A percentile compares a stretch with the other conserved stretches of the same genome.
phyloP scores from a whole-genome alignment of 2,113 vertebrate species.

The Charadrius vociferus region DNA sequence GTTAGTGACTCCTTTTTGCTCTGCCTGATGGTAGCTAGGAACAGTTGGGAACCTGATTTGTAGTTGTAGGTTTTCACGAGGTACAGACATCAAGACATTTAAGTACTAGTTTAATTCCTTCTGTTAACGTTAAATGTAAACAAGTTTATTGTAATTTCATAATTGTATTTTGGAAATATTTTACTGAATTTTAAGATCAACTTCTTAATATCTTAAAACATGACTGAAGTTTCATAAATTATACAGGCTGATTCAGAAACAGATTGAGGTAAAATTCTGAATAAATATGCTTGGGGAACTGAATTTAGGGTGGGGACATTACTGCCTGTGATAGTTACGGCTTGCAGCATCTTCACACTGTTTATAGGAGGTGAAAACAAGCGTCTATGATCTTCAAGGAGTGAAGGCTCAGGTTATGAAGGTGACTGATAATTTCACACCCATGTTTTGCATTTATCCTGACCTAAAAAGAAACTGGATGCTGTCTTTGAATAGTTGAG shows the following conservation, averaged over 20 bases:
- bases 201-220: background rate
- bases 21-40: background rate
- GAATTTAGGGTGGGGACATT: background rate
- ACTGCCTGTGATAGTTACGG: background rate
- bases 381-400: background rate
- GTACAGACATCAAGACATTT: background rate
- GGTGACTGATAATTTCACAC: background rate
- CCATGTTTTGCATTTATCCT: background rate
- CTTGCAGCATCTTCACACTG: background rate
- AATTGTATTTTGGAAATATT: background rate
- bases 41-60: background rate
- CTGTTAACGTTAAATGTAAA: background rate
- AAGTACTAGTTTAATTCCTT: background rate
- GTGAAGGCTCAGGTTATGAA: background rate
- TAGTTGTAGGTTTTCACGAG: background rate
- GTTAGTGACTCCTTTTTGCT: background rate
- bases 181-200: background rate
- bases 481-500: background rate
- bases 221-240: background rate
- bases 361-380: background rate
- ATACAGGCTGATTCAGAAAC: background rate
- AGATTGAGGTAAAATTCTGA: background rate
- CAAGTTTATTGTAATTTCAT: background rate
- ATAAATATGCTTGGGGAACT: background rate
- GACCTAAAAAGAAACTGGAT: background rate